Percentiles rank a stretch among this genome's conserved stretches.
phyloP scores from a whole-genome alignment of 2,113 vertebrate genomes.

The Pycnonotus jocosus region DNA sequence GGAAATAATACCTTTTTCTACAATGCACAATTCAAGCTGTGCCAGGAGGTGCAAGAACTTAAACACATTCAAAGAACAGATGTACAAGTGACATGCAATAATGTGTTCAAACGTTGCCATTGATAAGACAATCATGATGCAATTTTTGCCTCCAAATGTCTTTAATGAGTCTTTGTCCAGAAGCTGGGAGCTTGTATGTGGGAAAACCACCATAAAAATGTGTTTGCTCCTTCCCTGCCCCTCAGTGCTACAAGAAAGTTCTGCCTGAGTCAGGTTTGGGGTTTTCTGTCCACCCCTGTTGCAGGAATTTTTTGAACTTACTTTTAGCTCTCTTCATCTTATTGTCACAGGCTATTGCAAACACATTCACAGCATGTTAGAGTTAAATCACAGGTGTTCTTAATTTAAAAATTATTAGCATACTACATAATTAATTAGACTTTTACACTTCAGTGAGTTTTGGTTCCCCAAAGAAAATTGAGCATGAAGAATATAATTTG shows the following conservation, averaged over 20 bases:
- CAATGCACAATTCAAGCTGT: background rate
- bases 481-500: conserved; percentile 75
- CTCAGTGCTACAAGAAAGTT: background rate
- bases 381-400: conserved; percentile 72
- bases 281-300: background rate
- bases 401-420: conserved; percentile 79
- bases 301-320: background rate
- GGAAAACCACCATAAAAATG: background rate
- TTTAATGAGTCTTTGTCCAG: background rate
- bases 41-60: background rate
- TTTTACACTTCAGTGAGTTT: conserved; percentile 73
- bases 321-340: conserved; percentile 27
- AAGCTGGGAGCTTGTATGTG: background rate
- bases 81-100: background rate
- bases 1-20: background rate
- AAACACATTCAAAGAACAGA: background rate
- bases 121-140: background rate
- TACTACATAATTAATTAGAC: conserved; percentile 78
- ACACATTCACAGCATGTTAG: conserved; percentile 25
- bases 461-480: conserved; percentile 72
- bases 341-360: conserved; percentile 49
- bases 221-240: background rate
- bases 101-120: background rate
- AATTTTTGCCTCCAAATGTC: background rate
- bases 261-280: background rate